phyloP scores from a whole-genome alignment of 2,113 vertebrate genomes.

The Dasyurus viverrinus region DNA sequence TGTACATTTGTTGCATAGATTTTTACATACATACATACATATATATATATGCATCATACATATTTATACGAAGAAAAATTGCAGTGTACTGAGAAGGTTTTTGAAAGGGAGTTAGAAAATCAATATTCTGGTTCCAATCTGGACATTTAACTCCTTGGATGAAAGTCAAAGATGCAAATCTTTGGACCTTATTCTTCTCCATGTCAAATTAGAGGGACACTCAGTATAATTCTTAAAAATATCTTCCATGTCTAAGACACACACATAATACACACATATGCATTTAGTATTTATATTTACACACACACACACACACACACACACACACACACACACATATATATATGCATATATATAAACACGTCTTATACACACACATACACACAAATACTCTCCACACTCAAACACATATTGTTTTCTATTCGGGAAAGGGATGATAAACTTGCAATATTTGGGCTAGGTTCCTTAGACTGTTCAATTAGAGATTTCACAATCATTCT shows the following conservation, averaged over 20 bases:
- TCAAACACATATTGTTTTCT: not conserved
- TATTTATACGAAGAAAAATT: not conserved
- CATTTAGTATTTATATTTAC: too few species aligned
- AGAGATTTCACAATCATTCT: not conserved
- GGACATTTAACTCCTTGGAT: not conserved
- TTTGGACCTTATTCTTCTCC: not conserved
- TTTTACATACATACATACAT: not conserved
- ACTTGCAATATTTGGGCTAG: not conserved
- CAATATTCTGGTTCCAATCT: not conserved
- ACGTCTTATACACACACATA: not conserved
- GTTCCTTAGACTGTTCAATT: not conserved
- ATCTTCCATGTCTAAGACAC: not conserved
- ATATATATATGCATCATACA: too few species aligned
- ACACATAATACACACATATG: too few species aligned
- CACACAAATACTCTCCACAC: not conserved
- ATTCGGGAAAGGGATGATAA: not conserved
- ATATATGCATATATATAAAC: too few species aligned
- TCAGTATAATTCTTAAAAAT: not conserved
- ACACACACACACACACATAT: too few species aligned
- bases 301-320: too few species aligned
- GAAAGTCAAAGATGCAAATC: not conserved
- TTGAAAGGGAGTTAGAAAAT: not conserved
- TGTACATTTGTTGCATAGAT: not conserved
- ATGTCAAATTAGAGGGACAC: not conserved
- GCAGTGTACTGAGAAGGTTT: not conserved